These are phyloP conservation scores for Fabriciana adippe DNA, from an alignment of 2,888 invertebrate genomes.

Conservation along the genomic window DNA sequence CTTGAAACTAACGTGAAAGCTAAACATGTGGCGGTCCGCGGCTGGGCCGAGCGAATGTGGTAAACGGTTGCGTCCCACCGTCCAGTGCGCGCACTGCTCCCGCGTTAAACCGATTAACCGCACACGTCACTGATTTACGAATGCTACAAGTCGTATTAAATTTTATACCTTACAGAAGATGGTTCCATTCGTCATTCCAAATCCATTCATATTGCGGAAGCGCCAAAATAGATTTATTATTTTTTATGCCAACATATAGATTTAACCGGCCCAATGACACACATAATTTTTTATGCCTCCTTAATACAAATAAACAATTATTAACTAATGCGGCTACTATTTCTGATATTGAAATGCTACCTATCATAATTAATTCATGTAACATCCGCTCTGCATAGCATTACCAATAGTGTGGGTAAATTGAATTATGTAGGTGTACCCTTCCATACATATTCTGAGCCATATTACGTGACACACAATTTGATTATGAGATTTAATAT, in stretches of 20 bases:
- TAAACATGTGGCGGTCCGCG: constrained; percentile 60
- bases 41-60: constrained; percentile 55
- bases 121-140: constrained; percentile 68
- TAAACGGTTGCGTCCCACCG: constrained; percentile 41
- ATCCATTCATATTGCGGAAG: constrained; percentile 52
- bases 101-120: constrained; percentile 67
- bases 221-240: constrained; percentile 47
- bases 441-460: constrained; percentile 33
- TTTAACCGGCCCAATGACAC: neutral
- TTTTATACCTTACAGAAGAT: constrained; percentile 55
- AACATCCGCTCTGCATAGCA: neutral
- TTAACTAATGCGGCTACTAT: neutral
- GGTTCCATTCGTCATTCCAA: constrained; percentile 44
- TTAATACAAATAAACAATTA: neutral
- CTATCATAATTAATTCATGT: neutral
- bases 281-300: neutral
- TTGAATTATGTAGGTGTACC: constrained; percentile 36
- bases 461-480: constrained; percentile 42
- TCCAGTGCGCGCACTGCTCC: constrained; percentile 48
- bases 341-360: neutral
- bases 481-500: constrained; percentile 44
- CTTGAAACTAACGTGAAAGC: constrained; percentile 41
- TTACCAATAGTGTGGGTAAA: constrained; percentile 23
- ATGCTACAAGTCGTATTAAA: constrained; percentile 53
- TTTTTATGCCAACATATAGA: neutral